Percentiles rank a stretch among this genome's conserved stretches.
These are phyloP conservation scores for Amphipyra tragopoginis DNA, from an alignment of 2,888 invertebrate genomes.

Conservation along the genomic window DNA sequence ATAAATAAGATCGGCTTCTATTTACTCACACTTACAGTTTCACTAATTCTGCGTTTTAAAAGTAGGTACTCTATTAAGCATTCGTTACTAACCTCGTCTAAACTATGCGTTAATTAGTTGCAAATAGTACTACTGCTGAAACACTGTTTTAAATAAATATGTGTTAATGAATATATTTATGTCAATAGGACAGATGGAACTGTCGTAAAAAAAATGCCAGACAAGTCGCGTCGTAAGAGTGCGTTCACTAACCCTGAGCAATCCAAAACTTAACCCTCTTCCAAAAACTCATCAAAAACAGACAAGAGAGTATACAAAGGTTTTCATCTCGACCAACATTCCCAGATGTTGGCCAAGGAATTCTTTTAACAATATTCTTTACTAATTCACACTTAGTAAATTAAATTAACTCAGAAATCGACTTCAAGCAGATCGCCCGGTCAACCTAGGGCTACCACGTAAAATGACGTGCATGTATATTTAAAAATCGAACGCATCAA, in stretches of 20 bases:
- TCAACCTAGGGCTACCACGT: slow-evolving; percentile 31
- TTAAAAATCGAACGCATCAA: too few species aligned
- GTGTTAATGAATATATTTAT: too few species aligned
- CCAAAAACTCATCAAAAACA: slow-evolving; percentile 11
- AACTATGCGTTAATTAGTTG: too few species aligned
- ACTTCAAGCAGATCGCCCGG: slow-evolving; percentile 59
- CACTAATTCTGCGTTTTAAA: too few species aligned
- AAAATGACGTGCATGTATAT: background rate
- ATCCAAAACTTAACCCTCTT: background rate
- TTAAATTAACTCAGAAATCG: slow-evolving; percentile 66
- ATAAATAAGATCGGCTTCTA: too few species aligned
- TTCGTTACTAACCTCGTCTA: too few species aligned
- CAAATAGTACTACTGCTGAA: too few species aligned
- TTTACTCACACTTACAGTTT: too few species aligned
- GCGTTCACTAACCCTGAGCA: background rate
- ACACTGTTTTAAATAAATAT: too few species aligned
- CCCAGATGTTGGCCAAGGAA: slow-evolving; percentile 62
- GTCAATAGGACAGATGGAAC: too few species aligned
- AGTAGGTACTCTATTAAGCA: too few species aligned
- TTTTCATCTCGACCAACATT: slow-evolving; percentile 33
- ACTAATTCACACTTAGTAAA: slow-evolving; percentile 67
- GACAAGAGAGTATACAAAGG: slow-evolving; percentile 20
- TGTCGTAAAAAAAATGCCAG: too few species aligned
- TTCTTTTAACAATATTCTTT: slow-evolving; percentile 61
- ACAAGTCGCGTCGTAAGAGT: background rate